Percentiles rank a stretch among this genome's conserved stretches.
Conservation (phyloP, 2,797 vertebrate species). For the Hippocampus kuda region DNA sequence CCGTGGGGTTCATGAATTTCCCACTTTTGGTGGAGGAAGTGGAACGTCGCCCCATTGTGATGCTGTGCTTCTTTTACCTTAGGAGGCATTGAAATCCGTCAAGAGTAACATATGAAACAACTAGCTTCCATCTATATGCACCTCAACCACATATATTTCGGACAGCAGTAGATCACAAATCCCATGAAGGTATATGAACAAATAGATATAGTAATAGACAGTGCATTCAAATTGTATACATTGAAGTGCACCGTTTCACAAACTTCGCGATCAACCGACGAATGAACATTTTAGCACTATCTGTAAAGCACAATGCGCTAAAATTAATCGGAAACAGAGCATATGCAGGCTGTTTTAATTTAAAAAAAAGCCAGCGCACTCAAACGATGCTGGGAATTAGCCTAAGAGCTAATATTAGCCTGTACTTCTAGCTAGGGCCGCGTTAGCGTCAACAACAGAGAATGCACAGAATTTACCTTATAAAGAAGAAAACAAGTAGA, state of each 20-base stretch:
- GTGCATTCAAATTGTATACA: not conserved
- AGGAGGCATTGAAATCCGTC: not conserved
- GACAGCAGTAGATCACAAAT: not conserved
- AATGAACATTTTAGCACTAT: no score
- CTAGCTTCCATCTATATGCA: not conserved
- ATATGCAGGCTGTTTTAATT: not conserved
- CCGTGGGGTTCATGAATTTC: constrained; percentile 98
- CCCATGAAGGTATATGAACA: not conserved
- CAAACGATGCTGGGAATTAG: not conserved
- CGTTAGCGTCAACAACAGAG: constrained; percentile 17
- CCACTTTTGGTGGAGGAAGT: constrained; percentile 99
- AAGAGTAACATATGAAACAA: not conserved
- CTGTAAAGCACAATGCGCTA: not conserved
- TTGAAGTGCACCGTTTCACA: not conserved
- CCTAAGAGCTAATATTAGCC: constrained; percentile 20
- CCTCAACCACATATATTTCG: not conserved
- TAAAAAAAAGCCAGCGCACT: not conserved
- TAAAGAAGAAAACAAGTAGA: constrained; percentile 13
- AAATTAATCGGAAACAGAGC: not conserved
- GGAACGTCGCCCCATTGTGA: constrained; percentile 89
- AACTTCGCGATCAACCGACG: not conserved
- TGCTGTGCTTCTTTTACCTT: constrained; percentile 41
- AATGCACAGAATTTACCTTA: constrained; percentile 37
- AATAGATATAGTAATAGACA: not conserved
- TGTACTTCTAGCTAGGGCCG: constrained; percentile 28